phyloP scores from a whole-genome alignment of 1,140 invertebrate genomes.

The Drosophila ercepeae region DNA sequence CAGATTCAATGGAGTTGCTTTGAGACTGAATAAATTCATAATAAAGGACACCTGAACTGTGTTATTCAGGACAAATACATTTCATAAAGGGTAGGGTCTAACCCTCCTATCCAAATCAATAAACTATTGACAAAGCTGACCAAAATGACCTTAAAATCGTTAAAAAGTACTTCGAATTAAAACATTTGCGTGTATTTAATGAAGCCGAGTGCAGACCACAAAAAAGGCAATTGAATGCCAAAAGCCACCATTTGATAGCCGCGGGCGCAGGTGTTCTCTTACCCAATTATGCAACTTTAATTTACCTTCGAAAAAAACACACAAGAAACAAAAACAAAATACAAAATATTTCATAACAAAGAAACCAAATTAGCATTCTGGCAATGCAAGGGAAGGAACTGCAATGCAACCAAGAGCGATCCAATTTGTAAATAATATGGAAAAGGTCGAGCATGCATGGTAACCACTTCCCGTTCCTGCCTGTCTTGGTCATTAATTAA shows the following conservation, averaged over 20 bases:
- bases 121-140: not conserved
- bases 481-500: conserved; percentile 61
- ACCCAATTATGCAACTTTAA: conserved; percentile 63
- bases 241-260: conserved; percentile 29
- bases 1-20: too few relatives aligned
- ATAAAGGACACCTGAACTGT: too few relatives aligned
- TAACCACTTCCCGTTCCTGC: conserved; percentile 53
- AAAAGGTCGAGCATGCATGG: conserved; percentile 73
- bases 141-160: conserved; percentile 44
- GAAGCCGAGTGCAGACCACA: conserved; percentile 61
- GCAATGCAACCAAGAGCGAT: conserved; percentile 32
- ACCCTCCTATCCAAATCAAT: not conserved
- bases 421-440: conserved; percentile 74
- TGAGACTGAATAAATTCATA: too few relatives aligned
- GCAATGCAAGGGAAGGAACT: conserved; percentile 32
- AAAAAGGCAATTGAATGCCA: conserved; percentile 39
- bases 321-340: conserved; percentile 16
- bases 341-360: conserved; percentile 20
- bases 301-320: conserved; percentile 43
- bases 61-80: too few relatives aligned
- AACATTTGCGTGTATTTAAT: conserved; percentile 69
- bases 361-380: conserved; percentile 63
- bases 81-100: too few relatives aligned
- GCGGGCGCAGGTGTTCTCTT: conserved; percentile 53
- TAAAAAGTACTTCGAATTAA: conserved; percentile 37